Percentiles rank a stretch among this genome's conserved stretches.
Evolutionary conservation across 2,888 invertebrate species (phyloP).

Genomic region (Resseliella maxima): DNA sequence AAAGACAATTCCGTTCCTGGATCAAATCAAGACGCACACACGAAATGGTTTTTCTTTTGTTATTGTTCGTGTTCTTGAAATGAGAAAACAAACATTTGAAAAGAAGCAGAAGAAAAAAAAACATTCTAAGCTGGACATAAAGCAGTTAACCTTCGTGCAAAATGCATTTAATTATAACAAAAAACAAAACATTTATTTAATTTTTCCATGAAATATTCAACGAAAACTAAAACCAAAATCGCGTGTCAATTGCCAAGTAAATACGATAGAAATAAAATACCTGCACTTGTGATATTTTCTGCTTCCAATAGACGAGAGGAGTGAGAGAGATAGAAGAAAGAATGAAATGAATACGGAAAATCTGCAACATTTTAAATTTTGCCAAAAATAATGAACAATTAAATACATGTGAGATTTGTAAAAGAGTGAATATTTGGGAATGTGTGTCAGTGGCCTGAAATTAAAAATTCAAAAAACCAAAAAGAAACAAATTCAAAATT

Average conservation of each 20-base stretch:
- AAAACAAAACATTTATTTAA: background rate
- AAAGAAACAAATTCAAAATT: too few relatives aligned
- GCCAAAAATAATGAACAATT: too few relatives aligned
- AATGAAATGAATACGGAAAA: too few relatives aligned
- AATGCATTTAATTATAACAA: constrained; percentile 6
- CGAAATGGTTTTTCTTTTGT: background rate
- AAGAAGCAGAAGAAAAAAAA: background rate
- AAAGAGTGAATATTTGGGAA: too few relatives aligned
- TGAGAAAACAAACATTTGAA: background rate
- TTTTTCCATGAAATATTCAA: background rate
- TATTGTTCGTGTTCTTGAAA: background rate
- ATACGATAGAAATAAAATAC: background rate
- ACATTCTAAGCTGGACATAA: background rate
- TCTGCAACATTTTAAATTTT: too few relatives aligned
- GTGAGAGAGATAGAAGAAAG: too few relatives aligned
- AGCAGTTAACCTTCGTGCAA: constrained; percentile 13
- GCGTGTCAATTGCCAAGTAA: background rate
- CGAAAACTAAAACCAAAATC: background rate
- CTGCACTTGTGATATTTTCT: background rate
- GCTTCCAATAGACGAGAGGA: background rate
- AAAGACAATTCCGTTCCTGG: background rate
- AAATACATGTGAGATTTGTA: too few relatives aligned
- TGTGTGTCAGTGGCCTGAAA: background rate
- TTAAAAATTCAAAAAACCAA: background rate
- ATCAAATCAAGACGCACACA: too few relatives aligned